Base-by-base conservation (phyloP, 2,888 invertebrate species). In the Hipparchia sbordonii region DNA sequence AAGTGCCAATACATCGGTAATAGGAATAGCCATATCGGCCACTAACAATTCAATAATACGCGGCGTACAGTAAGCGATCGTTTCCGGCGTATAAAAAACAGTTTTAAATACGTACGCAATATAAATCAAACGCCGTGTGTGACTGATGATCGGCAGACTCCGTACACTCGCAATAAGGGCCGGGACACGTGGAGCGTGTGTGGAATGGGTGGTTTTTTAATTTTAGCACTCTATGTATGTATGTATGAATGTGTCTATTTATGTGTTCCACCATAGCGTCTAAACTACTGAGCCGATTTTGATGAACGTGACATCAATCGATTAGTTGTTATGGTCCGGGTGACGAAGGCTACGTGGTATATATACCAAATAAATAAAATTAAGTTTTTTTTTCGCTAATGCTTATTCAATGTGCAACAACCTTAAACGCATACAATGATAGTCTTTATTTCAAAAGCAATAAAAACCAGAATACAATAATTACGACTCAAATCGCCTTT, bases 41-140 rank as follows among this genome's bases (percentile, higher is more conserved):
- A 52, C 62, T 56, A 56, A 74, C 62, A 71, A 66, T 74, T 74
- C 66, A 71, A 71, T 74, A 70, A 67, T 72, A 73, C 57, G 68
- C 66, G 56, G 68, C 39, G 63, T 45, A 54, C 10, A 65, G 70
- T 52, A 68, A 70, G 72, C 76, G 68, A 76, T 74, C 74, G 70
- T 52, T 67, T 71, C 71, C 48, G 51, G 39, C 63, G 57, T 74
- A 74, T 72, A 76, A 74, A 65, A 69, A 74, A 72, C 68, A 75
- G 76, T 75, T 75, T 75, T 70, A 72, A 75, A 77, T 74, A 75
- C 82, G 82, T 82, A 73, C 79, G 71, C 73, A 73, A 79, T 74
- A 85, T 85, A 85, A 85, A 85, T 85, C 85, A 84, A 74, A 74
- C 80, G 77, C 78, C 85, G 80, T 77, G 79, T 85, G 86, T 82